Base-by-base conservation (phyloP, 2,797 vertebrate genomes). In the Hemitrygon akajei region DNA sequence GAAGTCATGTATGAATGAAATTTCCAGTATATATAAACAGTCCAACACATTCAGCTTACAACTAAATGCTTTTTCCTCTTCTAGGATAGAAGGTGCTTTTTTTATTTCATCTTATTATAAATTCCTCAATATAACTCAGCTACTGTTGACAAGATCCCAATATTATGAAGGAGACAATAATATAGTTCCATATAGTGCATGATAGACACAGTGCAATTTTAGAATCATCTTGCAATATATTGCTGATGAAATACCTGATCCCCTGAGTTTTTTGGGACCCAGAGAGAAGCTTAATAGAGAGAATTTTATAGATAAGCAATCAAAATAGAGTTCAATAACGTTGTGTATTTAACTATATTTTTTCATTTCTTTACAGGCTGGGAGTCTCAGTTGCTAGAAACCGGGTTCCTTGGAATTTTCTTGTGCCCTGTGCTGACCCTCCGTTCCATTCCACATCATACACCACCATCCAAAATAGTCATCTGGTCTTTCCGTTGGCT, bases 351-450 rank as follows among this genome's bases (percentile, higher is more conserved):
- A 37, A 89, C 30, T 34, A 75, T 75, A 25, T 66, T 58, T 0
- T 0, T 18, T 94, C 2, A 94, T 2, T 16, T 0, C 75, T 0
- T 40, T 94, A 0, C 95, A 99, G 99, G 99, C 40, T 99, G 98
- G 99, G 99, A 99, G 95, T 99, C 98, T 0, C 99, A 99, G 96
- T 97, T 99, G 2, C 94, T 99, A 96, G 99, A 99, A 94, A 99
- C 98, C 0, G 99, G 99, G 0, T 99, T 99, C 95, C 96, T 99
- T 95, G 97, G 97, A 0, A 97, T 99, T 94, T 99, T 99, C 96
- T 95, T 99, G 94, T 98, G 98, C 96, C 98, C 99, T 0, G 76
- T 98, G 16, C 98, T 98, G 98, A 98, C 95, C 20, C 95, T 99
- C 94, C 97, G 97, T 73, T 96, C 93, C 76, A 94, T 98, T 84